Conservation (phyloP, 2,113 vertebrate species). For the Ammodytes dubius region DNA sequence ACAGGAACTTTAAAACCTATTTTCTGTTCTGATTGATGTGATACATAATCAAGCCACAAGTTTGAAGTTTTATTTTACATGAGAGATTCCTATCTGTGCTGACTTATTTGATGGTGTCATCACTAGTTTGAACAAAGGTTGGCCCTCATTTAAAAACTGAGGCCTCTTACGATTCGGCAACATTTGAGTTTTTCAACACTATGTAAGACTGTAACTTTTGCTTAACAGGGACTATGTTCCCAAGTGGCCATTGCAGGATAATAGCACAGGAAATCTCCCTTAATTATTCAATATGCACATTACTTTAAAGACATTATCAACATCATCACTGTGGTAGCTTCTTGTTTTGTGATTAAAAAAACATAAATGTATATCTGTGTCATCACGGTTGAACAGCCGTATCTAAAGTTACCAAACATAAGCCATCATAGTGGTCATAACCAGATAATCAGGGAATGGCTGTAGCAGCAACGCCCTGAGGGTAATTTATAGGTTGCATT, state of each 20-base stretch:
- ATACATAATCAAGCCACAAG: background rate
- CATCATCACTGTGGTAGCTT: no score
- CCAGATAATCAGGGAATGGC: background rate
- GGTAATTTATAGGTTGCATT: no score
- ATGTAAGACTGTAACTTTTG: background rate
- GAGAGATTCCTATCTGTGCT: background rate
- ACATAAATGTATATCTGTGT: no score
- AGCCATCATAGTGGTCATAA: background rate
- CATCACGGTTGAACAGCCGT: background rate
- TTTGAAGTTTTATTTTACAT: background rate
- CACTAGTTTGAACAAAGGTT: background rate
- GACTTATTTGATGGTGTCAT: background rate
- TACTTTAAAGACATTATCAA: background rate
- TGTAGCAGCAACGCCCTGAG: background rate
- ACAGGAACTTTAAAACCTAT: background rate
- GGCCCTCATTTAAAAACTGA: background rate
- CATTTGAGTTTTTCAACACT: background rate
- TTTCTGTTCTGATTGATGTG: background rate
- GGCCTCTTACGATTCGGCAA: background rate
- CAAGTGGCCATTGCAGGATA: background rate
- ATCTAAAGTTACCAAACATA: background rate
- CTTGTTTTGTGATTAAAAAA: no score
- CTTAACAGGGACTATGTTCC: background rate
- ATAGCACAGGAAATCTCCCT: background rate
- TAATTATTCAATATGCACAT: background rate